A percentile compares a stretch with the other conserved stretches of the same genome.
phyloP scores from a whole-genome alignment of 2,113 vertebrate species.

The Hemiprocne comata region DNA sequence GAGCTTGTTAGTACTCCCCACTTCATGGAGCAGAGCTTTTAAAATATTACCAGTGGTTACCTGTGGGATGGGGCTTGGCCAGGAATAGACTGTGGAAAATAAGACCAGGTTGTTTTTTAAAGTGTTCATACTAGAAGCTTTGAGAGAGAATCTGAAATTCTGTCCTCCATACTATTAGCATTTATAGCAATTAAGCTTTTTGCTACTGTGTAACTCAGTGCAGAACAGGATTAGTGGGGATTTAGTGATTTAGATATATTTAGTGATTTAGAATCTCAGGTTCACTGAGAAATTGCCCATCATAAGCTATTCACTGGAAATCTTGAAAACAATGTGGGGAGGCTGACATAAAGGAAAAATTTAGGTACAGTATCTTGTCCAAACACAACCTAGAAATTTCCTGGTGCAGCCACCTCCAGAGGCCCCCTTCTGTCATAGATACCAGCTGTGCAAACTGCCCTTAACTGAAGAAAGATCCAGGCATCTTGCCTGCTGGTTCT shows the following conservation, averaged over 20 bases:
- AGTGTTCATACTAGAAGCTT: neutral
- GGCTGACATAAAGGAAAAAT: neutral
- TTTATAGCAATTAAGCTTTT: conserved; percentile 16
- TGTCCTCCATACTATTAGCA: neutral
- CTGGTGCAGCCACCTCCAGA: neutral
- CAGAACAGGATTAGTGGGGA: neutral
- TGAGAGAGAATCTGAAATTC: neutral
- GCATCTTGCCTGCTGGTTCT: neutral
- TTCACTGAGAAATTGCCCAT: neutral
- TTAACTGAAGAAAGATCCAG: neutral
- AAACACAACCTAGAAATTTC: neutral
- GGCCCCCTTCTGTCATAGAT: neutral
- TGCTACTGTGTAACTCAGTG: neutral
- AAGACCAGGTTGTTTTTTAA: neutral
- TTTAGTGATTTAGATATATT: conserved; percentile 14
- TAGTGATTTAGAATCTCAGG: neutral
- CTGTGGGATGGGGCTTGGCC: too few species aligned
- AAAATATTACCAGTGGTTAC: neutral
- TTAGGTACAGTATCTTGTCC: neutral
- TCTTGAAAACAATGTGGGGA: neutral
- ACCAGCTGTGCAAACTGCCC: neutral
- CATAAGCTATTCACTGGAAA: neutral
- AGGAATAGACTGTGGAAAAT: neutral
- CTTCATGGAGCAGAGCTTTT: neutral
- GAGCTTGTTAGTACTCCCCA: neutral